Base-by-base conservation (phyloP, 1,140 invertebrate genomes). In the Magallana gigas region DNA sequence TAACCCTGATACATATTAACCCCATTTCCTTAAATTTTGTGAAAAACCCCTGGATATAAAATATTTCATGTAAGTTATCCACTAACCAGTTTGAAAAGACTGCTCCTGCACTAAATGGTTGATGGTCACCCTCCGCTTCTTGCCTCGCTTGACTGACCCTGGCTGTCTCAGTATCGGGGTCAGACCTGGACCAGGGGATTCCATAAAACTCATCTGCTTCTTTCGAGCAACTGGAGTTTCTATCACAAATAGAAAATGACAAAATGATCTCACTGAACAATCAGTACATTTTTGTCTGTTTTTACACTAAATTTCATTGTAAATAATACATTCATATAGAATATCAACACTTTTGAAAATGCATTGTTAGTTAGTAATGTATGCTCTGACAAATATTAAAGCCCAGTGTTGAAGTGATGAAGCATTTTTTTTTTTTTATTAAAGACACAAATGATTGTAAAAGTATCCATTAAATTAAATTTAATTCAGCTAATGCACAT, bases 81-180 rank as follows among this genome's bases (percentile, higher is more conserved):
- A 83, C 57, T 6, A 59, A 86, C 84, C 82, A 76, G 84, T 57
- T 14, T 87, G 57, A 56, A 80, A 87, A 4, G 85, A 64, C 57
- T 85, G 83, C 71, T 90, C 87, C 62, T 68, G 81, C 16, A 90
- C 87, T 82, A 84, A 68, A 12, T 88, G 60, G 62, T 83, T 90
- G 16, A 90, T 90, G 29, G 89, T 90, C 12, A 90, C 89, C 68
- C 89, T 60, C 23, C 89, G 23, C 4, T 81, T 62, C 71, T 88
- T 90, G 64, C 81, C 86, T 8, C 56, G 29, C 16, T 23, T 85
- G 6, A n/a, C 58, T 64, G 62, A 68, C 14, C 83, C 83, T n/a
- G 84, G 62, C 60, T 87, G 68, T 8, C 62, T 60, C 9, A 89
- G 84, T 57, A 76, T 83, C 12, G 88, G 86, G 16, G 87, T 90